A percentile compares a stretch with the other conserved stretches of the same genome.
Evolutionary conservation across 2,888 invertebrate species (phyloP).

Genomic region (Lepidonotus clava): DNA sequence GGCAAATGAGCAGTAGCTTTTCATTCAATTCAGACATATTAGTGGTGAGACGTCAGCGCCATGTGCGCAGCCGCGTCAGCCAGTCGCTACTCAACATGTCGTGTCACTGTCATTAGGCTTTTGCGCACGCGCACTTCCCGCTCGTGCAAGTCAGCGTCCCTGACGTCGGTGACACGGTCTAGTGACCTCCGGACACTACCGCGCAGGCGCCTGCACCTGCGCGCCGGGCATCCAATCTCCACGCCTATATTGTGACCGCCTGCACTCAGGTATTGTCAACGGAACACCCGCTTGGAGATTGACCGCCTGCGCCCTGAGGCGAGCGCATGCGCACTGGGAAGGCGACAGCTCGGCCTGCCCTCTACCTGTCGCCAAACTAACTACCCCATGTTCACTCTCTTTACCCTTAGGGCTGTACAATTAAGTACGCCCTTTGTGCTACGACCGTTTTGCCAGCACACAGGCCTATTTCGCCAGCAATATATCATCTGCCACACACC

Average conservation of each 20-base stretch:
- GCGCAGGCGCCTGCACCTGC: slow-evolving; percentile 37
- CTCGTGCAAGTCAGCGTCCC: too few relatives aligned
- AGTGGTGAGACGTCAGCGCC: too few relatives aligned
- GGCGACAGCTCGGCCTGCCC: background rate
- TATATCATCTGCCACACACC: background rate
- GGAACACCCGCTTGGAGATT: too few relatives aligned
- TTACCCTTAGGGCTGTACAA: background rate
- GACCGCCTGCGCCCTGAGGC: background rate
- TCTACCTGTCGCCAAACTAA: slow-evolving; percentile 20
- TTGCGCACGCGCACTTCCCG: too few relatives aligned
- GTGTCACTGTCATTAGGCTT: too few relatives aligned
- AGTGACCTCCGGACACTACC: background rate
- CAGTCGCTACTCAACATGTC: too few relatives aligned
- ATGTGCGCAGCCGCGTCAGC: too few relatives aligned
- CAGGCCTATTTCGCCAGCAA: background rate
- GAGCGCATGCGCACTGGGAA: background rate
- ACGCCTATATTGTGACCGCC: too few relatives aligned
- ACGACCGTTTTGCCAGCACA: background rate
- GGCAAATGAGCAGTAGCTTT: too few relatives aligned
- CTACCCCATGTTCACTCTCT: background rate
- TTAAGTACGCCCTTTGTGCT: background rate
- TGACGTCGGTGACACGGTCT: slow-evolving; percentile 1
- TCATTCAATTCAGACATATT: too few relatives aligned
- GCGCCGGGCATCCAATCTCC: too few relatives aligned
- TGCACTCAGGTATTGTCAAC: too few relatives aligned